These are phyloP conservation scores for Pungitius pungitius DNA, from an alignment of 2,113 vertebrate genomes.

Conservation along the genomic window DNA sequence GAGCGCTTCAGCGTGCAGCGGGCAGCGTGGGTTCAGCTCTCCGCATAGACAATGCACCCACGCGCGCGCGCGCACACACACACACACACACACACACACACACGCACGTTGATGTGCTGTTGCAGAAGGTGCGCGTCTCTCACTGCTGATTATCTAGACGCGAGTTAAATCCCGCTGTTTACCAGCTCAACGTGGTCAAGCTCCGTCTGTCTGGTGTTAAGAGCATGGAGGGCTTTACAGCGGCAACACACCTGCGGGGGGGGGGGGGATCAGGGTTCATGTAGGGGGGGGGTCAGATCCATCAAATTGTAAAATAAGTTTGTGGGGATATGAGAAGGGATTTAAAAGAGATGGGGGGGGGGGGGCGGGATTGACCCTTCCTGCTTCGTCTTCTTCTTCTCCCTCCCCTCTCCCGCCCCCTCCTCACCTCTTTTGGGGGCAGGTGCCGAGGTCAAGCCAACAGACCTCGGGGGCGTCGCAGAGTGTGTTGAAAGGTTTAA, in stretches of 20 bases:
- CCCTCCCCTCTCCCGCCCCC: background rate
- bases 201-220: constrained; percentile 58
- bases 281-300: constrained; percentile 23
- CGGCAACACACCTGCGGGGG: constrained; percentile 59
- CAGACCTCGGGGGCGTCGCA: background rate
- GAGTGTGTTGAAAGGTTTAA: constrained; percentile 73
- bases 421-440: constrained; percentile 33
- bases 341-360: background rate
- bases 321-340: constrained; percentile 7
- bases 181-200: constrained; percentile 56
- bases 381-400: background rate
- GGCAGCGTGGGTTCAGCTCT: constrained; percentile 32
- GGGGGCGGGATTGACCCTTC: background rate
- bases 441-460: constrained; percentile 56
- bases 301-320: constrained; percentile 47
- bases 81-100: constrained; percentile 6
- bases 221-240: constrained; percentile 44
- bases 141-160: constrained; percentile 67
- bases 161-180: constrained; percentile 69
- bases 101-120: constrained; percentile 28
- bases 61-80: constrained; percentile 3
- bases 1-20: constrained; percentile 42
- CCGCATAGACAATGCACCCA: constrained; percentile 1
- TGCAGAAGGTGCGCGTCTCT: constrained; percentile 45
- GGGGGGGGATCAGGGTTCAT: background rate